Evolutionary conservation across 2,797 vertebrate species (phyloP), one percentile per base, ranked within the genome.

Genomic region (Lindbergichthys nudifrons): DNA sequence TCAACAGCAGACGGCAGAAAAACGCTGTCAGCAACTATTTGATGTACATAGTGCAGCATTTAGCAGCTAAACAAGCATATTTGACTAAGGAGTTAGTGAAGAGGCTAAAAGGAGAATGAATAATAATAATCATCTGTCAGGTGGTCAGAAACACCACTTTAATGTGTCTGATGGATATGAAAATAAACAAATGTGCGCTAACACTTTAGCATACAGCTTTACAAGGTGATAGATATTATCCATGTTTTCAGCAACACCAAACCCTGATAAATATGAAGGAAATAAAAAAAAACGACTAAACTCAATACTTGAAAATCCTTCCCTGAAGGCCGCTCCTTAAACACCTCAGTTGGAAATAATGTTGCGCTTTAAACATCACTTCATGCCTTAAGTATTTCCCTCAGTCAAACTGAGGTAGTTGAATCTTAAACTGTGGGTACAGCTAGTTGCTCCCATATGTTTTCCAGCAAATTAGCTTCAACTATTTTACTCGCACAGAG

Each of bases 391-490:
- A 84, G 76, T 82, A 83, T 83, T 80, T 84, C 61, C 72, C 74
- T 82, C 47, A 26, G 57, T 66, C 48, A 43, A 56, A 71, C 50
- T 45, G 50, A 77, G 57, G 68, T 63, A 62, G 48, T 70, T 70
- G 42, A 67, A 75, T 67, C 60, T 54, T 86, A 75, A 81, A 82
- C 65, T 82, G 61, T 61, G 78, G 82, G 52, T 68, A 79, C 76
- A 80, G 71, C 45, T 77, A 88, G 88, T 88, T 82, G 85, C 57
- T 89, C 62, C 87, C 90, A 87, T 75, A 85, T 87, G 85, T 89
- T 90, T 88, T 58, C 66, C 77, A 82, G 65, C 43, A 78, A 86
- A 84, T 84, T 81, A 77, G 63, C 62, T 46, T 73, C 46, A 82
- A 65, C 69, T 48, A 47, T 69, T 66, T 65, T 75, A 70, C 23